phyloP scores from a whole-genome alignment of 1,140 invertebrate species.

The Dermatophagoides farinae region DNA sequence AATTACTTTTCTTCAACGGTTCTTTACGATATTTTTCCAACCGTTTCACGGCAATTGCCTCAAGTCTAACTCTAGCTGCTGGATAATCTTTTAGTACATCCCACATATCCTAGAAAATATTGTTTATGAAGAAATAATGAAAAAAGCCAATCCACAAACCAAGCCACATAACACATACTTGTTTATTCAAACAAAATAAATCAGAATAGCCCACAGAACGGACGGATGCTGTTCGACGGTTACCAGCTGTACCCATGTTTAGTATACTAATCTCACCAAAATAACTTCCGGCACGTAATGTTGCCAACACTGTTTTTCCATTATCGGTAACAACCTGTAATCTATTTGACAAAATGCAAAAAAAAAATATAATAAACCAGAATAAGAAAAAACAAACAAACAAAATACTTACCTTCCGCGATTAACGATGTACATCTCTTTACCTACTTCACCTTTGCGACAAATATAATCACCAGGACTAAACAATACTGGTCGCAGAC shows the following conservation, averaged over 20 bases:
- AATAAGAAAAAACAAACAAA: slow-evolving; percentile 24
- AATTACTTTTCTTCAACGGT: slow-evolving; percentile 63
- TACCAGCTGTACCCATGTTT: slow-evolving; percentile 91
- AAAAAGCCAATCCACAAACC: neutral
- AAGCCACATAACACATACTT: slow-evolving; percentile 28
- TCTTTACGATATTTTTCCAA: slow-evolving; percentile 86
- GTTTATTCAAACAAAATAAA: slow-evolving; percentile 92
- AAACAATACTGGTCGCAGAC: slow-evolving; percentile 81
- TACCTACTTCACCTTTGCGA: slow-evolving; percentile 93
- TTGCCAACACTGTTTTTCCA: slow-evolving; percentile 85
- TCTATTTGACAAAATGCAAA: slow-evolving; percentile 2
- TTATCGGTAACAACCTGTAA: slow-evolving; percentile 92
- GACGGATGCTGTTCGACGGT: slow-evolving; percentile 84
- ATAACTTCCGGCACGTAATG: slow-evolving; percentile 88
- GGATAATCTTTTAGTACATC: slow-evolving; percentile 97
- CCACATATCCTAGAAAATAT: slow-evolving; percentile 62
- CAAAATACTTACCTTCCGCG: slow-evolving; percentile 35
- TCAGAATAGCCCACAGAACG: slow-evolving; percentile 94
- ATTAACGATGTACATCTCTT: slow-evolving; percentile 99
- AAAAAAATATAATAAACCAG: neutral
- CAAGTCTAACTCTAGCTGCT: slow-evolving; percentile 77
- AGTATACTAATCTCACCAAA: slow-evolving; percentile 99
- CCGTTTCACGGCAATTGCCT: slow-evolving; percentile 88
- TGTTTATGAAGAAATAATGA: neutral
- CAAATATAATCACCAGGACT: slow-evolving; percentile 97